These are phyloP conservation scores for Peromyscus aztecus DNA, from an alignment of 2,797 vertebrate genomes.

Conservation along the genomic window DNA sequence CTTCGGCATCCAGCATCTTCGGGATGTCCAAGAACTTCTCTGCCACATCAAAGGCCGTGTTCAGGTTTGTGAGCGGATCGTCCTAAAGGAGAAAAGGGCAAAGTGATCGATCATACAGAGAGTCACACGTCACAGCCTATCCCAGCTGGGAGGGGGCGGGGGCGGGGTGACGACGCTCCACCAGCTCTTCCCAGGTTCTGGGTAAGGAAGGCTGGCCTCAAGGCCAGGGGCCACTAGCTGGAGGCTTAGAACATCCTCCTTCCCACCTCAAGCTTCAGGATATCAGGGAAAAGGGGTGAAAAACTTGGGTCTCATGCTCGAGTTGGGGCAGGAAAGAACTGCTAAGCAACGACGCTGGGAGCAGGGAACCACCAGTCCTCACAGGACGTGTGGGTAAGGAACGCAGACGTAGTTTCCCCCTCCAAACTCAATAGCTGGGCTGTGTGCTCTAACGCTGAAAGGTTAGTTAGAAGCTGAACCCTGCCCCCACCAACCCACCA, in stretches of 20 bases:
- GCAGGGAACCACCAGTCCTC: not conserved
- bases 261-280: not conserved
- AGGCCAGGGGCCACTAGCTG: not conserved
- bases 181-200: not conserved
- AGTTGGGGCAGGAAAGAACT: not conserved
- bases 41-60: constrained; percentile 96
- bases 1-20: constrained; percentile 96
- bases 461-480: not conserved
- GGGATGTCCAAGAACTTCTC: constrained; percentile 97
- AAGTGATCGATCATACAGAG: not conserved
- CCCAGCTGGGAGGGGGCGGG: too few relatives aligned
- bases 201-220: not conserved
- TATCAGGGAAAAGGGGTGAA: not conserved
- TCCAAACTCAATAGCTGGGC: not conserved
- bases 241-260: not conserved
- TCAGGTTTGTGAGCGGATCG: constrained; percentile 95
- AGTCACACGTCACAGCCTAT: not conserved
- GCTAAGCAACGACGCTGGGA: not conserved
- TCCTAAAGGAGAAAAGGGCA: constrained; percentile 87
- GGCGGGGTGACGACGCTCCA: not conserved
- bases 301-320: not conserved
- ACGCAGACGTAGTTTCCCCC: not conserved
- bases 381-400: not conserved
- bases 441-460: not conserved
- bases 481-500: too few relatives aligned